phyloP scores from a whole-genome alignment of 92 coral and sea anemone species.

The Pocillopora meandrina region DNA sequence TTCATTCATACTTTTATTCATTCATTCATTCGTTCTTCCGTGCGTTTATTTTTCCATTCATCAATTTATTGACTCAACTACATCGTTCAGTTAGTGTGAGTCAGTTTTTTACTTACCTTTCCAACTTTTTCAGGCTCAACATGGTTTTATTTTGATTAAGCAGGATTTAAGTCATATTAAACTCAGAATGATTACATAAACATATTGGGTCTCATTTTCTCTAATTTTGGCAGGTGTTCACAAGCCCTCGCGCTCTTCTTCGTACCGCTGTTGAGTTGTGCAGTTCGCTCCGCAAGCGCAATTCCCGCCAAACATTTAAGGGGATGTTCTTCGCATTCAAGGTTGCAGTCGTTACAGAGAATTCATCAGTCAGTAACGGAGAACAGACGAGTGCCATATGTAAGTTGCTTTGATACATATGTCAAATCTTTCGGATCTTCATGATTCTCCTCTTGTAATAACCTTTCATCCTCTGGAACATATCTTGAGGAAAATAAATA shows the following conservation, averaged over 20 bases:
- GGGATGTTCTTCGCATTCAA: constrained; percentile 28
- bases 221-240: neutral
- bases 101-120: too few relatives aligned
- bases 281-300: neutral
- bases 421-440: neutral
- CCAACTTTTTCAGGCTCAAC: too few relatives aligned
- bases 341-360: constrained; percentile 48
- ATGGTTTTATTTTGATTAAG: too few relatives aligned
- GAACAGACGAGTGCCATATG: constrained; percentile 14
- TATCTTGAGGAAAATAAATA: too few relatives aligned
- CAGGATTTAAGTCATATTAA: too few relatives aligned
- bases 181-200: neutral
- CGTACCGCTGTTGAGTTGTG: neutral
- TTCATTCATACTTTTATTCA: too few relatives aligned
- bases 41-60: too few relatives aligned
- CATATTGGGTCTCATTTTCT: neutral
- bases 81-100: too few relatives aligned
- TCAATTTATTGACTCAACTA: too few relatives aligned
- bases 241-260: constrained; percentile 16
- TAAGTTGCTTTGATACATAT: constrained; percentile 9
- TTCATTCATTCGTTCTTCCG: too few relatives aligned
- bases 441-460: too few relatives aligned
- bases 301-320: neutral
- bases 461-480: too few relatives aligned
- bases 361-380: constrained; percentile 45